Evolutionary conservation across 2,888 invertebrate species (phyloP), one percentile per base, ranked within the genome.

Genomic region (Apamea anceps): DNA sequence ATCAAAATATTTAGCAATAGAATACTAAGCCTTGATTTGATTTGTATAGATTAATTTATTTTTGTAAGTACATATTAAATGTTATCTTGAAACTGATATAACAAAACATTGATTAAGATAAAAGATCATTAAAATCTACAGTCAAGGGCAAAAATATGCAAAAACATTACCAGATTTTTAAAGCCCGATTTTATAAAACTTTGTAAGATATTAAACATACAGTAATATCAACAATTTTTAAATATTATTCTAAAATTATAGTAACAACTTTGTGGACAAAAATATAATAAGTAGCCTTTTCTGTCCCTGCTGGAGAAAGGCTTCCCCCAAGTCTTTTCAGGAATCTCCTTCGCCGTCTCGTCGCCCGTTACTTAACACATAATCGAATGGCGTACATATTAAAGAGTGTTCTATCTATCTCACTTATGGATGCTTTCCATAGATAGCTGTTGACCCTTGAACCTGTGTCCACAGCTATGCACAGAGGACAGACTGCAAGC

Each of bases 401-500:
- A 21, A 37, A 13, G 25, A 37, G 6, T 37, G 13, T 66, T 65
- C 21, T n/a, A n/a, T 10, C 18, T 18, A 48, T 48, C 7, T 70
- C 4, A 37, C 37, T 37, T 37, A 54, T 18, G 25, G 10, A 37
- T 54, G 32, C 32, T 37, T n/a, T 54, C 54, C 32, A 18, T 72
- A 7, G 7, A 71, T 10, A 8, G 6, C 37, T n/a, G 45, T 60
- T 78, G 12, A n/a, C n/a, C 13, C 3, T 6, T 72, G n/a, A 15
- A 32, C 21, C 10, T 79, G 1, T 51, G 0, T 84, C 92, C 93
- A n/a, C 93, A 98, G 98, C 93, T 99, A 25, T 99, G 98, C 91
- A 97, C 98, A 3, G 98, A 98, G 93, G 98, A 98, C 88, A 98
- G 98, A 94, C 93, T 99, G 73, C 96, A 98, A 66, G 97, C 97